Percentiles rank a stretch among this genome's conserved stretches.
Evolutionary conservation across 2,797 vertebrate genomes (phyloP).

Genomic region (Manis pentadactyla): DNA sequence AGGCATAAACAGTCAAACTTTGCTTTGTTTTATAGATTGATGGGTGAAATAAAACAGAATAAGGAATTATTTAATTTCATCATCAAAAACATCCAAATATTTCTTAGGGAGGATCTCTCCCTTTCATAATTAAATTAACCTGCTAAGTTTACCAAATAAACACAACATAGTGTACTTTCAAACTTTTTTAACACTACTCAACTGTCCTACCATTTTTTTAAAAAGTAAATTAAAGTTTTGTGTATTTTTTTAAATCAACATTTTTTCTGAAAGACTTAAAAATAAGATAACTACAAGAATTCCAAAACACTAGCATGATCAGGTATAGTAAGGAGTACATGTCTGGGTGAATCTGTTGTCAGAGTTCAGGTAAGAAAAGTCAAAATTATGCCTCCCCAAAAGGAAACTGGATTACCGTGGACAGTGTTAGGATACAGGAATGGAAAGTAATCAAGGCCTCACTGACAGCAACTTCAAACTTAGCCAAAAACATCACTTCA

Average conservation of each 20-base stretch:
- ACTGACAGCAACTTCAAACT: neutral
- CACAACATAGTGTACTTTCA: slow-evolving; percentile 60
- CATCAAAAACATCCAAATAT: slow-evolving; percentile 55
- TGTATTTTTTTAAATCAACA: slow-evolving; percentile 56
- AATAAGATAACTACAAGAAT: slow-evolving; percentile 62
- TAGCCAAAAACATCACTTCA: slow-evolving; percentile 16
- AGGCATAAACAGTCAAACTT: slow-evolving; percentile 54
- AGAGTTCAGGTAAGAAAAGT: slow-evolving; percentile 20
- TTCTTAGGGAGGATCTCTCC: slow-evolving; percentile 62
- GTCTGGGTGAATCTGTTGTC: slow-evolving; percentile 42
- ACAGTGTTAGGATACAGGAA: neutral
- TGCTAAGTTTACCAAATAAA: slow-evolving; percentile 77
- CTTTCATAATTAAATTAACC: slow-evolving; percentile 75
- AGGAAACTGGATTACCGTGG: neutral
- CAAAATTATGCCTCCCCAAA: neutral
- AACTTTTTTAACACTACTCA: slow-evolving; percentile 58
- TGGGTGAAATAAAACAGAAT: slow-evolving; percentile 58
- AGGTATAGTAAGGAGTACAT: neutral
- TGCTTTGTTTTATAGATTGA: slow-evolving; percentile 63
- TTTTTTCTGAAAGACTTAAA: slow-evolving; percentile 65
- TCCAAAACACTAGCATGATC: slow-evolving; percentile 38
- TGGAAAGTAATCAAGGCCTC: neutral
- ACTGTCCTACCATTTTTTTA: slow-evolving; percentile 40
- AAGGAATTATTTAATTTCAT: slow-evolving; percentile 64
- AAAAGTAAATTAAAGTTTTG: slow-evolving; percentile 71